Evolutionary conservation across 2,113 vertebrate genomes (phyloP).

Genomic region (Corapipo altera): DNA sequence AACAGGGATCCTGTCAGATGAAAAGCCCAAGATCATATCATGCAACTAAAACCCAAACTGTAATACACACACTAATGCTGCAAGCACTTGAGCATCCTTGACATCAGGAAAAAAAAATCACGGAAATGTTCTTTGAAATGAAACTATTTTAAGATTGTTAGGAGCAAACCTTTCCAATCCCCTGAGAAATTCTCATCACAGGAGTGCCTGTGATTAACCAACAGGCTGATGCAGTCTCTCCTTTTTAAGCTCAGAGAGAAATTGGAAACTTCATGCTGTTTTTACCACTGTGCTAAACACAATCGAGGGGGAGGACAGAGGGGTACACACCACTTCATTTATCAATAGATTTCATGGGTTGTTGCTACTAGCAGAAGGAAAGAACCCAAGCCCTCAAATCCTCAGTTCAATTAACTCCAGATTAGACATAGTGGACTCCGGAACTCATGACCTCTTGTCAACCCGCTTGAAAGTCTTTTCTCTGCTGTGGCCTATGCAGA

Average conservation of each 20-base stretch:
- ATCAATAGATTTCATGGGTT: neutral
- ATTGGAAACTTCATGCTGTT: neutral
- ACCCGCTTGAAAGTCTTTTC: neutral
- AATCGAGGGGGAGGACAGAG: neutral
- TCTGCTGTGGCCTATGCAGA: neutral
- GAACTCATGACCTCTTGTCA: neutral
- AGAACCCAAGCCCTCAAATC: neutral
- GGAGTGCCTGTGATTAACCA: constrained; percentile 14
- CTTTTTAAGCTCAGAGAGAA: neutral
- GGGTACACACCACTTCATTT: neutral
- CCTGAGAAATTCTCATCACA: constrained; percentile 12
- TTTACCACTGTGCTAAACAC: neutral
- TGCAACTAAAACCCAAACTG: neutral
- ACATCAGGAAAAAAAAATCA: neutral
- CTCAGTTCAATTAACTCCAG: neutral
- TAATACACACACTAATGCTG: neutral
- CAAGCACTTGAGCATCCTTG: neutral
- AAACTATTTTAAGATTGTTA: constrained; percentile 31
- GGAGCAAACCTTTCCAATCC: constrained; percentile 9
- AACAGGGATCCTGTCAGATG: neutral
- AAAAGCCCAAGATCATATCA: neutral
- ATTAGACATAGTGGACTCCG: neutral
- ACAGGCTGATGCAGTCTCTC: neutral
- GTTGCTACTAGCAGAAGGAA: neutral
- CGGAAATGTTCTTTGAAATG: neutral